Base-by-base conservation (phyloP, 2,113 vertebrate species). In the Mirza zaza region DNA sequence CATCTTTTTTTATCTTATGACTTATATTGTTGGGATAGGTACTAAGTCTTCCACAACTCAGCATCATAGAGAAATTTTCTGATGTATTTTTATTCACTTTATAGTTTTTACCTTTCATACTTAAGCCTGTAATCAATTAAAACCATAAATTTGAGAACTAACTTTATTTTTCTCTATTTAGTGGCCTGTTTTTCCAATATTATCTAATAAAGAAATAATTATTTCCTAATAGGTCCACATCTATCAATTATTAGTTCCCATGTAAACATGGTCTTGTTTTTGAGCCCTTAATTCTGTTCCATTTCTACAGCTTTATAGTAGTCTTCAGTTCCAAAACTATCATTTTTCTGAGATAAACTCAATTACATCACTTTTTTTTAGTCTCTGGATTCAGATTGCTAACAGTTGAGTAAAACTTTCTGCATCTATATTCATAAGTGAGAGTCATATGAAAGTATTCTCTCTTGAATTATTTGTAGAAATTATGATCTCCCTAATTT, bases 281-380 rank as follows among this genome's bases (percentile, higher is more conserved):
- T 76, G 67, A 90, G 11, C 5, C 79, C 4, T 82, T 18, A 29
- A 3, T 92, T 90, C 59, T 67, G 29, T 84, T 96, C 36, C 50
- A 57, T 92, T 75, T 90, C 21, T 80, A 34, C 61, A 42, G 29
- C 12, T 90, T 63, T 85, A 9, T 21, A 55, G 23, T 73, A 83
- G 50, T 68, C 32, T 61, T 68, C 32, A 8, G 21, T 79, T 59
- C 80, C 63, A 84, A 36, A 52, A 82, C 3, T 73, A 32, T 55
- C 17, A 18, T 55, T 87, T 90, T 96, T 94, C 73, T 92, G 32
- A 82, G 67, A 87, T 76, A 80, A 94, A 85, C 9, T 61, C 36
- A 63, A 57, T 17, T 68, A 59, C n/a, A 61, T 48, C 55, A 70
- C 65, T 10, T 39, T 55, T 39, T 79, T 57, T 92, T 63, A 52